Evolutionary conservation across 2,113 vertebrate species (phyloP), one percentile per base, ranked within the genome.

Genomic region (Propithecus coquereli): DNA sequence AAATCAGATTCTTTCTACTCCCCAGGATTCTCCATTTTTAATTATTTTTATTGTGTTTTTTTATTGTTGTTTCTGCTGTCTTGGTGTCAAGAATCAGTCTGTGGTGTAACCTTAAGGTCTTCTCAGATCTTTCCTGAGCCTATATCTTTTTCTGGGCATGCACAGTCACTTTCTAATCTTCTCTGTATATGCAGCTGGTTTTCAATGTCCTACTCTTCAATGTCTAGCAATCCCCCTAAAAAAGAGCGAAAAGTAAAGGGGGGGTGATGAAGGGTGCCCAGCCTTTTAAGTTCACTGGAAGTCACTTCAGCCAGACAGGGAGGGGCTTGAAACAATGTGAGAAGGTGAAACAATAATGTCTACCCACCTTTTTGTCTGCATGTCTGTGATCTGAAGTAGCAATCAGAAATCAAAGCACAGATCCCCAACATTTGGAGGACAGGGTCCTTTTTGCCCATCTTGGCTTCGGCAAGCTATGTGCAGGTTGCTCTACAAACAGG

Each of bases 381-480:
- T 2, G 4, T 79, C 34, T 59, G 63, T 79, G 34, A 32, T 47
- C 12, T 47, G n/a, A 73, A 34, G 9, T n/a, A 88, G 20, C 17
- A 73, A 14, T n/a, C 7, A 81, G 14, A 18, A 80, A 59, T 14
- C 9, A 47, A 6, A 30, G 10, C 10, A 11, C 32, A 59, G 17
- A 81, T 73, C 4, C 5, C 25, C 10, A 30, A 17, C 34, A 25
- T 52, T 23, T 71, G 34, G 25, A 82, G 22, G 37, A n/a, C 5
- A 71, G n/a, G 3, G 12, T 18, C 13, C 4, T 10, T 71, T 71
- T 50, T 61, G 9, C 6, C 0, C 13, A 34, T 1, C 2, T 13
- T n/a, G 54, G 34, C 3, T 27, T 63, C 25, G 14, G 5, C 23
- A n/a, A 68, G 5, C 22, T n/a, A 2, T 63, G 4, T 23, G 11